Conservation (phyloP, 2,888 invertebrate species). For the Hipparchia semele region DNA sequence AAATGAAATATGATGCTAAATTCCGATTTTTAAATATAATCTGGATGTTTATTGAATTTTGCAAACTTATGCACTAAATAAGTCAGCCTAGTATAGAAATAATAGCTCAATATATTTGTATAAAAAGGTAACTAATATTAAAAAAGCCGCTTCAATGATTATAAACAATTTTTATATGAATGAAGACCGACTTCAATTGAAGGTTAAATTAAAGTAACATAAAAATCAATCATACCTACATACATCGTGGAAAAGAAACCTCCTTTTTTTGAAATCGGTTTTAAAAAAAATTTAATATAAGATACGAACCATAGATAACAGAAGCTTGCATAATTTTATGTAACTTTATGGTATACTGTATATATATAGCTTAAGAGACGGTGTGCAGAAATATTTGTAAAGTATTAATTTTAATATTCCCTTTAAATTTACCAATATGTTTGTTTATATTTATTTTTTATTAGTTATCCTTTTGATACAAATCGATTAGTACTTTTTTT, state of each 20-base stretch:
- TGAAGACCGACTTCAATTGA: neutral
- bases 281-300: neutral
- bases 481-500: neutral
- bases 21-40: neutral
- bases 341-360: neutral
- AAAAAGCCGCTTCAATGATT: constrained; percentile 20
- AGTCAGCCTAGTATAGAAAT: constrained; percentile 21
- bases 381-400: neutral
- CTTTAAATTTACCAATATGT: neutral
- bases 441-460: neutral
- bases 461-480: neutral
- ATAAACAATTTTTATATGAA: constrained; percentile 3
- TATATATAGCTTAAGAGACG: neutral
- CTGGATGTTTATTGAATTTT: constrained; percentile 7
- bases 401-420: neutral
- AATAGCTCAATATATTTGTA: constrained; percentile 29
- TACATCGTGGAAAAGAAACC: neutral
- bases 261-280: constrained; percentile 7
- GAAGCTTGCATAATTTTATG: neutral
- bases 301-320: constrained; percentile 2
- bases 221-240: neutral
- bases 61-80: constrained; percentile 25
- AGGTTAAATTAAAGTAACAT: neutral
- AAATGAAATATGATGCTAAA: neutral
- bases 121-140: constrained; percentile 6